phyloP scores from a whole-genome alignment of 2,888 invertebrate genomes.

The Amphiduros pacificus region DNA sequence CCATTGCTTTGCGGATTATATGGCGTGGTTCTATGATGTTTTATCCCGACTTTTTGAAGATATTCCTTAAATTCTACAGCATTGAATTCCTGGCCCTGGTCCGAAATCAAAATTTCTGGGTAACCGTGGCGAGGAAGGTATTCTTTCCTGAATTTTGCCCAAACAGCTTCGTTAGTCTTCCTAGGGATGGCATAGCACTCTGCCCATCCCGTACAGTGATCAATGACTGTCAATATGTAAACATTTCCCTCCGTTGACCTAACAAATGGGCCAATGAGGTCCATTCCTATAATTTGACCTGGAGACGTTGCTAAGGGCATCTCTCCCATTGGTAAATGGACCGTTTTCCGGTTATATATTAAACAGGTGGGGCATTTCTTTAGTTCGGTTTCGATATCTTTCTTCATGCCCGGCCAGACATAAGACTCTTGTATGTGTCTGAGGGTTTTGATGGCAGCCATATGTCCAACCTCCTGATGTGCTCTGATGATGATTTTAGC shows the following conservation, averaged over 20 bases:
- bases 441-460: not conserved
- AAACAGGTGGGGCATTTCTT: not conserved
- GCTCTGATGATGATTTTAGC: not conserved
- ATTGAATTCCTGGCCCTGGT: not conserved
- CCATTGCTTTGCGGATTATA: not conserved
- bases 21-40: not conserved
- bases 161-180: not conserved
- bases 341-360: not conserved
- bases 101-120: not conserved
- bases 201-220: not conserved
- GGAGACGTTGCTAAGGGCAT: not conserved
- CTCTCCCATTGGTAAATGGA: not conserved
- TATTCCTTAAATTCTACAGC: not conserved
- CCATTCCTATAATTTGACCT: not conserved
- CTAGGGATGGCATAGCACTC: not conserved
- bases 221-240: not conserved
- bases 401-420: not conserved
- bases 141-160: not conserved
- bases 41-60: not conserved
- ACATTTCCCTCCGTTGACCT: not conserved
- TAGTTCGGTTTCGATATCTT: not conserved
- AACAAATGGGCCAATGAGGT: not conserved
- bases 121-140: not conserved
- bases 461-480: not conserved
- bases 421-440: not conserved